These are phyloP conservation scores for Zoanthus solanderi DNA, from an alignment of 92 coral and sea anemone genomes.

Conservation along the genomic window DNA sequence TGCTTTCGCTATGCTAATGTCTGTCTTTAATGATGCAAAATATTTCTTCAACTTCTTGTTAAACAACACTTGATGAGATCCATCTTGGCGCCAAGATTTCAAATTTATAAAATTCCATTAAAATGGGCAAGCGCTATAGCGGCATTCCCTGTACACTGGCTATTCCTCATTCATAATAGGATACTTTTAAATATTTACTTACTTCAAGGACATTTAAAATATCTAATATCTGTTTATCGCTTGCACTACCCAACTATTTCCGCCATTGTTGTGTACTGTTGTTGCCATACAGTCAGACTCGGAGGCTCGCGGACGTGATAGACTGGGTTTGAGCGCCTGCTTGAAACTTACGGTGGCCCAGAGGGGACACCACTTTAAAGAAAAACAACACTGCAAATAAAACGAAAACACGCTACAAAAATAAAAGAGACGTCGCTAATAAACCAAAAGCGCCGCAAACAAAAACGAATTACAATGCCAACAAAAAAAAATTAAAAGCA, in stretches of 20 bases:
- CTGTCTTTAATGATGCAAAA: not conserved
- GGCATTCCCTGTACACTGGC: not conserved
- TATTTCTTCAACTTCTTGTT: not conserved
- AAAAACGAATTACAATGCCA: constrained; percentile 32
- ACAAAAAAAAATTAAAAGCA: constrained; percentile 21
- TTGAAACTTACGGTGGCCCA: not conserved
- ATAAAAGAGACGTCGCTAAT: constrained; percentile 19
- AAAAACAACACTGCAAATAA: constrained; percentile 4
- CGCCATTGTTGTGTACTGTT: constrained; percentile 43
- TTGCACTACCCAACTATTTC: not conserved
- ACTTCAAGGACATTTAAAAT: not conserved
- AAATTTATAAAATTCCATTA: not conserved
- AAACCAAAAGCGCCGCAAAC: constrained; percentile 16
- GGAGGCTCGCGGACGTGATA: not conserved
- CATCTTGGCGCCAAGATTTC: constrained; percentile 37
- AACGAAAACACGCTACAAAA: constrained; percentile 30
- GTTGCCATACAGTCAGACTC: constrained; percentile 15
- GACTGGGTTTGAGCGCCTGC: not conserved
- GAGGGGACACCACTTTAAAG: not conserved
- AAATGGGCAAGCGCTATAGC: not conserved
- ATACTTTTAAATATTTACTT: constrained; percentile 4
- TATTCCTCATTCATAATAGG: not conserved
- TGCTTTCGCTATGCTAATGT: too few relatives aligned
- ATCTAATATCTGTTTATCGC: not conserved
- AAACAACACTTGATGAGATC: not conserved